These are phyloP conservation scores for Leptopilina syphax DNA, from an alignment of 2,888 invertebrate species.

Conservation along the genomic window DNA sequence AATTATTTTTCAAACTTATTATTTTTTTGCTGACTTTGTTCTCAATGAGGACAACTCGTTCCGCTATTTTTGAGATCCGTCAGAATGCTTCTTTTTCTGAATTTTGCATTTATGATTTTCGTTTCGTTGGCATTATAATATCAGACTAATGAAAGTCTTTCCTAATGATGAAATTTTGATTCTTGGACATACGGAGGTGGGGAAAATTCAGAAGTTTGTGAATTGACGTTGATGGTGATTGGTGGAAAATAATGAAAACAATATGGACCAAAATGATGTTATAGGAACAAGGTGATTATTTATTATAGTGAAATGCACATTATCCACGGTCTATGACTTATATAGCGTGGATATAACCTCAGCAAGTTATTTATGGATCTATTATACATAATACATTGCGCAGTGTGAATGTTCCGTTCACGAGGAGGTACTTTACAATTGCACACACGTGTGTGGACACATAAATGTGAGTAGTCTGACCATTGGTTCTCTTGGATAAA, in stretches of 20 bases:
- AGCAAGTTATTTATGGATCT: constrained; percentile 9
- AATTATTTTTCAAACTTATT: no score
- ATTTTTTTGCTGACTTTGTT: no score
- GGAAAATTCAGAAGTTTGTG: no score
- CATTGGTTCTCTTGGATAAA: background rate
- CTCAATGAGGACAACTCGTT: no score
- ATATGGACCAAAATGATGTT: background rate
- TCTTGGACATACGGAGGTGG: no score
- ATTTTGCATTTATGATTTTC: no score
- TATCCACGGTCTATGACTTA: constrained; percentile 23
- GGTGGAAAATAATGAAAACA: background rate
- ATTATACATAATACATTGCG: constrained; percentile 24
- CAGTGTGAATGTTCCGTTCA: constrained; percentile 20
- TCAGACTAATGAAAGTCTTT: no score
- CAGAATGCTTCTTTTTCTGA: no score
- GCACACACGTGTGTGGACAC: background rate
- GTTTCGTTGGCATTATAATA: no score
- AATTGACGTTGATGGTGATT: no score
- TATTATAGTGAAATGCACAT: background rate
- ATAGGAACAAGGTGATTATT: background rate
- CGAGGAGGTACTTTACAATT: constrained; percentile 1
- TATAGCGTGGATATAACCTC: constrained; percentile 4
- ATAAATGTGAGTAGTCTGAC: background rate
- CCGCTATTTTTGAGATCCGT: no score
- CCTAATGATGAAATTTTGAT: no score